phyloP scores from a whole-genome alignment of 2,113 vertebrate species.

The Anhinga rufa region DNA sequence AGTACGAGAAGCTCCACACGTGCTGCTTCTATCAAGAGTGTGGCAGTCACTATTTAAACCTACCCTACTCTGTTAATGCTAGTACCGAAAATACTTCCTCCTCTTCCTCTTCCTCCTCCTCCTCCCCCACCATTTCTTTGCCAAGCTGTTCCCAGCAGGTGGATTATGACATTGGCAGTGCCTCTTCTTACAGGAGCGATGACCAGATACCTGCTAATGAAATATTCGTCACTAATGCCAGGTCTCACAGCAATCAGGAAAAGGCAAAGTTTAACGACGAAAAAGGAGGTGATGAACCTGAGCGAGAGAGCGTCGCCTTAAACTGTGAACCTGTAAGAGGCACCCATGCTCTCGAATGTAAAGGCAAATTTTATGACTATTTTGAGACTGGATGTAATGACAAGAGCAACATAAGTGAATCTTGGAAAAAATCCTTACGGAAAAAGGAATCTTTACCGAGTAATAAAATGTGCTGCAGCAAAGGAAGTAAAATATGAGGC shows the following conservation, averaged over 20 bases:
- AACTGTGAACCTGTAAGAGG: constrained; percentile 71
- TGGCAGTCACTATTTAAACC: constrained; percentile 85
- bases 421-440: constrained; percentile 76
- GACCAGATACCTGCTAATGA: constrained; percentile 70
- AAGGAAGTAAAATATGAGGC: constrained; percentile 75
- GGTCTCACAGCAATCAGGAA: constrained; percentile 66
- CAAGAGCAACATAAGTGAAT: constrained; percentile 70
- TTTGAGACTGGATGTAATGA: constrained; percentile 73
- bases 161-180: constrained; percentile 70
- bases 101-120: constrained; percentile 41
- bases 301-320: constrained; percentile 57
- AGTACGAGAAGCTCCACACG: constrained; percentile 80
- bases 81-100: constrained; percentile 68
- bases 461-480: constrained; percentile 76
- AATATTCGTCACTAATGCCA: constrained; percentile 70
- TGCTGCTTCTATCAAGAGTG: constrained; percentile 91
- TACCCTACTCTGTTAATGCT: constrained; percentile 83
- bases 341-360: constrained; percentile 70
- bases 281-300: constrained; percentile 57
- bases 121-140: constrained; percentile 65
- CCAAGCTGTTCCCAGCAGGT: constrained; percentile 75
- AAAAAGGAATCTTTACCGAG: constrained; percentile 72
- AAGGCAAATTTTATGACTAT: constrained; percentile 76
- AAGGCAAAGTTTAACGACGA: constrained; percentile 62
- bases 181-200: constrained; percentile 68